A percentile compares a stretch with the other conserved stretches of the same genome.
These are phyloP conservation scores for Premnoplex brunnescens DNA, from an alignment of 2,797 vertebrate species.

Conservation along the genomic window DNA sequence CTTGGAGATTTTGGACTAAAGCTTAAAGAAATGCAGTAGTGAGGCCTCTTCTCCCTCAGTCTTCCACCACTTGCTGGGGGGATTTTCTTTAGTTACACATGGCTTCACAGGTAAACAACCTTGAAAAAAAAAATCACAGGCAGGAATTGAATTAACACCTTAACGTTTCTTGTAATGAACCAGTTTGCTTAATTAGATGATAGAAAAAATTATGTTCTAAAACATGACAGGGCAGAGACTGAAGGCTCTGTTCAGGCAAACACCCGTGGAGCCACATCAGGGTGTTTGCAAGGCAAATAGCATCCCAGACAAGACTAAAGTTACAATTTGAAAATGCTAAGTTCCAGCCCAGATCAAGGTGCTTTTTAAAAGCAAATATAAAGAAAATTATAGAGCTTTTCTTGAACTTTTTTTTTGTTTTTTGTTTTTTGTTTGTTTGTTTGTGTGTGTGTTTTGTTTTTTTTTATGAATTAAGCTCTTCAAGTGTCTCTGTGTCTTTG, in stretches of 20 bases:
- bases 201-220: slow-evolving; percentile 57
- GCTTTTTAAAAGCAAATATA: neutral
- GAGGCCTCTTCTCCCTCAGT: slow-evolving; percentile 59
- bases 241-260: slow-evolving; percentile 1
- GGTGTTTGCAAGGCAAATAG: neutral
- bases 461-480: neutral
- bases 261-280: neutral
- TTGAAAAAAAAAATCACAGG: slow-evolving; percentile 74
- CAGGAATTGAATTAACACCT: slow-evolving; percentile 85
- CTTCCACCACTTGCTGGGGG: slow-evolving; percentile 84
- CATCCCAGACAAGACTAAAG: neutral
- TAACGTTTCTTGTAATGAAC: slow-evolving; percentile 69
- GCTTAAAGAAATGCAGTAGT: slow-evolving; percentile 81
- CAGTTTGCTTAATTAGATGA: slow-evolving; percentile 76
- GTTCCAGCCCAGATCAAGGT: neutral
- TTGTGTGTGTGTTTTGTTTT: too few species aligned
- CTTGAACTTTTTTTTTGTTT: neutral
- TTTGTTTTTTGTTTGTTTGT: too few species aligned
- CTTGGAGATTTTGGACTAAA: slow-evolving; percentile 84
- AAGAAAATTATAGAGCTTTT: neutral
- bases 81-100: slow-evolving; percentile 92
- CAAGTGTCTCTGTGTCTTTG: neutral
- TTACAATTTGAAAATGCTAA: neutral
- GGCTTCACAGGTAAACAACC: slow-evolving; percentile 92
- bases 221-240: slow-evolving; percentile 6